Percentiles rank a stretch among this genome's conserved stretches.
phyloP scores from a whole-genome alignment of 1,140 invertebrate species.

The Lucilia sericata region DNA sequence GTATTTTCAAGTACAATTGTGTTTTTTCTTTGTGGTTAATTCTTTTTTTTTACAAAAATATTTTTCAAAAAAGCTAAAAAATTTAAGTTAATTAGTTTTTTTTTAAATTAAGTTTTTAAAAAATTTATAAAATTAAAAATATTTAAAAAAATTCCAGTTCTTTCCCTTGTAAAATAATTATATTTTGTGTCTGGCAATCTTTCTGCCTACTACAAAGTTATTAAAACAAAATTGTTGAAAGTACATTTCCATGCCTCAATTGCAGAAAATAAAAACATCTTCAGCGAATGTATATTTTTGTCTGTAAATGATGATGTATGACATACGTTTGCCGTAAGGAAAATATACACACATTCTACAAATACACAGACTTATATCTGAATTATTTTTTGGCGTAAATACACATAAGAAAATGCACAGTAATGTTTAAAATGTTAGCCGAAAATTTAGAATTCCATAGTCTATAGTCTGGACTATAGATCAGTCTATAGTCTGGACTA shows the following conservation, averaged over 20 bases:
- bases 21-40: background rate
- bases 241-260: background rate
- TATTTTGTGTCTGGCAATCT: background rate
- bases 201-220: background rate
- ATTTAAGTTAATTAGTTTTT: background rate
- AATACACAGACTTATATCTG: background rate
- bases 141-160: background rate
- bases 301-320: background rate
- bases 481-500: too few species aligned
- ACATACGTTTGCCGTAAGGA: background rate
- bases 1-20: background rate
- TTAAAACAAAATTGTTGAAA: background rate
- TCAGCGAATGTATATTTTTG: background rate
- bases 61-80: background rate
- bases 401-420: background rate
- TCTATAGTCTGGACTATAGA: too few species aligned
- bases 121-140: too few species aligned
- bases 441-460: too few species aligned
- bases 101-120: too few species aligned
- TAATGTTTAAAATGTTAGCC: background rate
- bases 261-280: background rate
- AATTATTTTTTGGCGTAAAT: background rate
- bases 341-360: background rate
- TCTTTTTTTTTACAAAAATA: background rate
- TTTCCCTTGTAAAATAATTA: background rate